phyloP scores from a whole-genome alignment of 2,888 invertebrate genomes.

The Polymixis flavicincta region DNA sequence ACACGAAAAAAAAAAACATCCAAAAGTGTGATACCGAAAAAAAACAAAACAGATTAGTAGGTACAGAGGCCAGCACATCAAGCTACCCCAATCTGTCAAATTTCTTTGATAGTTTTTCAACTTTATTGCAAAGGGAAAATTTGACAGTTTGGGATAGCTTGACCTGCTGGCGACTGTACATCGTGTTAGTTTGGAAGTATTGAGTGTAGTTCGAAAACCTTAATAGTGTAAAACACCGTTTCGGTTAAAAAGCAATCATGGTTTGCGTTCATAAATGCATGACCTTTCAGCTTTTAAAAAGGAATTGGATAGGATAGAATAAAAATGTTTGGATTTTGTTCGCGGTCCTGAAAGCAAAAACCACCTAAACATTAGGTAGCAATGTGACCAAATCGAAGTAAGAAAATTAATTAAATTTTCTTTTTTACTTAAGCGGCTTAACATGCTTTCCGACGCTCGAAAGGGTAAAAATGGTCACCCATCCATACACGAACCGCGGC shows the following conservation, averaged over 20 bases:
- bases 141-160: too few species aligned
- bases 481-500: too few species aligned
- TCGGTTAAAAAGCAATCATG: background rate
- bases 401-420: too few species aligned
- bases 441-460: too few species aligned
- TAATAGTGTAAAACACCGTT: background rate
- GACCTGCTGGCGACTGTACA: too few species aligned
- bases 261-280: background rate
- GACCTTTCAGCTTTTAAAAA: background rate
- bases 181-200: background rate
- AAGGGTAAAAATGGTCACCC: too few species aligned
- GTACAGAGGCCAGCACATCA: too few species aligned
- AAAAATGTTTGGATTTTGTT: background rate
- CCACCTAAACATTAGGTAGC: background rate
- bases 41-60: background rate
- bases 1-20: too few species aligned
- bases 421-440: too few species aligned
- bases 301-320: background rate
- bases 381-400: background rate
- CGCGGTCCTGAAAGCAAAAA: background rate
- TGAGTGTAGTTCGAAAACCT: background rate
- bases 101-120: too few species aligned
- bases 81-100: too few species aligned
- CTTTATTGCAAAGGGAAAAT: too few species aligned
- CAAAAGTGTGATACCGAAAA: background rate